A percentile compares a stretch with the other conserved stretches of the same genome.
These are phyloP conservation scores for Myotis vivesi DNA, from an alignment of 2,797 vertebrate genomes.

Conservation along the genomic window DNA sequence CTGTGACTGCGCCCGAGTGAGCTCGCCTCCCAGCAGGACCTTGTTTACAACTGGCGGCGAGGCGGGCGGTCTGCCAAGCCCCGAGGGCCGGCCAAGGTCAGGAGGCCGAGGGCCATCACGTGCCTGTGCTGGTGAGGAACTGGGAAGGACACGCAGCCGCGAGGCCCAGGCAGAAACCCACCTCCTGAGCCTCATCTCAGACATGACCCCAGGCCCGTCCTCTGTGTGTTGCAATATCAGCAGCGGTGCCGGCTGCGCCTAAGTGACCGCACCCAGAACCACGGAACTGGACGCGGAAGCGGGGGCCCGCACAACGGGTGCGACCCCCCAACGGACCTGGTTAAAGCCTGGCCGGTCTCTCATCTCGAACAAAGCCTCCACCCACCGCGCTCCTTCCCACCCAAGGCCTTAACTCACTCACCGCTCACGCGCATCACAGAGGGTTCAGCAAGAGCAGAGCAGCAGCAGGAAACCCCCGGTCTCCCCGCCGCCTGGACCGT, in stretches of 20 bases:
- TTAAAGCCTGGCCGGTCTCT: not conserved
- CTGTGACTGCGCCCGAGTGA: rapidly evolving
- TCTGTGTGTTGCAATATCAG: too few relatives aligned
- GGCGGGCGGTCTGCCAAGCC: not conserved
- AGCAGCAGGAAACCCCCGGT: not conserved
- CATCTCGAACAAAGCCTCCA: too few relatives aligned
- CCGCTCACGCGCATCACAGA: not conserved
- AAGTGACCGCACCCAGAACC: rapidly evolving
- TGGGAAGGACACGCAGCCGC: not conserved
- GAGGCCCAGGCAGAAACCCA: not conserved
- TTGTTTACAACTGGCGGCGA: not conserved
- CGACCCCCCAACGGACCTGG: not conserved
- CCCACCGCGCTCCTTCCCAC: not conserved
- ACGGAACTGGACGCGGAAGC: rapidly evolving
- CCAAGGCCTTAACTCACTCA: not conserved
- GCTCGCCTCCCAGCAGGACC: not conserved
- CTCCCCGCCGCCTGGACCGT: not conserved
- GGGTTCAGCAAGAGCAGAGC: not conserved
- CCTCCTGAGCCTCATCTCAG: not conserved
- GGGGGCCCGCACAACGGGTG: rapidly evolving
- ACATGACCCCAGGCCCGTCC: not conserved
- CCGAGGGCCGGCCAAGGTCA: not conserved
- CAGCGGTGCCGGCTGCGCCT: rapidly evolving
- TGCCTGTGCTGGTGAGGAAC: not conserved
- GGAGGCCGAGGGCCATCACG: too few relatives aligned